Evolutionary conservation across 2,797 vertebrate genomes (phyloP), one percentile per base, ranked within the genome.

Genomic region (Anabacerthia variegaticeps): DNA sequence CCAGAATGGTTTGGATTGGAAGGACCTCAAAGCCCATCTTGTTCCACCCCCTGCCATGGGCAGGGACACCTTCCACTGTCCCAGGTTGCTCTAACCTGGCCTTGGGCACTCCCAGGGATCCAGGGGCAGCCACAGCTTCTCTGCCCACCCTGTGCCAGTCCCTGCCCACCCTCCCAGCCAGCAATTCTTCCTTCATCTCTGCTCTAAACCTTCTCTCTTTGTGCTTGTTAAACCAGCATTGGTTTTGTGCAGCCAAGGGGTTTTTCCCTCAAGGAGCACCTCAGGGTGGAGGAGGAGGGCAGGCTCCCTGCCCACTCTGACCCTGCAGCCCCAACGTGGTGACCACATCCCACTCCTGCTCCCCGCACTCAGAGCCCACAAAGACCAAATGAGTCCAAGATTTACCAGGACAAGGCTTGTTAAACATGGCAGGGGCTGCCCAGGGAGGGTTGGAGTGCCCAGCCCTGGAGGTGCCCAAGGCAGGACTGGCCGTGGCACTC

Each of bases 321-420:
- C 32, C 65, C 19, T 4, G 37, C 48, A 68, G 28, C 51, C 68
- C 48, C n/a, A 2, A 3, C 0, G 3, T 4, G 48, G 20, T 10
- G 46, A 21, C 17, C 43, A 15, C 6, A 30, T 10, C 44, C 51
- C 10, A 15, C 0, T 11, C 61, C 58, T n/a, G 4, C 39, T 34
- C 44, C n/a, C 1, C 1, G 26, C 16, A 1, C 39, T 8, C 48
- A 9, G 24, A 67, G 15, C 26, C 46, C 37, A 5, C 24, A 4
- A 13, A 8, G 14, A 27, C 12, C 75, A 14, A 32, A 22, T 0
- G 2, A 55, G 5, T 1, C 69, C 66, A 17, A 3, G 75, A 39
- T 41, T 22, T 32, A 10, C 8, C 9, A 30, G 32, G n/a, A 12
- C 34, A n/a, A 7, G 34, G 10, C 3, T 5, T 18, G 52, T 12